Evolutionary conservation across 2,888 invertebrate genomes (phyloP), one percentile per base, ranked within the genome.

Genomic region (Druceiella hillmani): DNA sequence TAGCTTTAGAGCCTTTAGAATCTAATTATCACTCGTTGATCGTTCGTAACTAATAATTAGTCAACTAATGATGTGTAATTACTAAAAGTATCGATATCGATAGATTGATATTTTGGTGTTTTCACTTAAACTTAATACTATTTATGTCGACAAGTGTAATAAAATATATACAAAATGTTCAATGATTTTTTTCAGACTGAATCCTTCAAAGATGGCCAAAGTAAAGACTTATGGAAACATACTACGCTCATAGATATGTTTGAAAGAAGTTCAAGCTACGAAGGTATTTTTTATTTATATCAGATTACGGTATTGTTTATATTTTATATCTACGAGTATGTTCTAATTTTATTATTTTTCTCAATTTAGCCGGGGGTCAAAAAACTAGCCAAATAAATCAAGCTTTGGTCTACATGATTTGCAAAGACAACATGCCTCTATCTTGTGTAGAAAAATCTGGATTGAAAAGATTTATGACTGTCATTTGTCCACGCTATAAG

Each of bases 381-480:
- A 38, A 38, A 37, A 33, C 17, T 22, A 30, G 16, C 14, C 12
- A 42, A 42, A 38, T 42, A 34, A 42, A 31, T 31, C 40, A 40
- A 35, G 35, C 40, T 24, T 40, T 40, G 29, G 36, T 31, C 7
- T 40, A n/a, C n/a, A 43, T 43, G 43, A 43, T 43, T 33, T 36
- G 36, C 22, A 39, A 43, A 33, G 43, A 43, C 33, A 44, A 46
- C 32, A 32, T 46, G 32, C 44, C 42, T 29, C 24, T 47, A 5
- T 44, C 41, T 6, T 47, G 43, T 15, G 44, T 47, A 24, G 41
- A 44, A 47, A 47, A 47, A 43, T 26, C 25, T 4, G 46, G 46
- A 40, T 38, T 44, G 31, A 17, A 34, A 40, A 42, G 22, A 46
- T 43, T 46, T 27, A 27, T 41, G 25, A 9, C 38, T 15, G 35